These are phyloP conservation scores for Apostichopus californicus DNA, from an alignment of 35 echinoderm and acorn worm genomes.

Conservation along the genomic window DNA sequence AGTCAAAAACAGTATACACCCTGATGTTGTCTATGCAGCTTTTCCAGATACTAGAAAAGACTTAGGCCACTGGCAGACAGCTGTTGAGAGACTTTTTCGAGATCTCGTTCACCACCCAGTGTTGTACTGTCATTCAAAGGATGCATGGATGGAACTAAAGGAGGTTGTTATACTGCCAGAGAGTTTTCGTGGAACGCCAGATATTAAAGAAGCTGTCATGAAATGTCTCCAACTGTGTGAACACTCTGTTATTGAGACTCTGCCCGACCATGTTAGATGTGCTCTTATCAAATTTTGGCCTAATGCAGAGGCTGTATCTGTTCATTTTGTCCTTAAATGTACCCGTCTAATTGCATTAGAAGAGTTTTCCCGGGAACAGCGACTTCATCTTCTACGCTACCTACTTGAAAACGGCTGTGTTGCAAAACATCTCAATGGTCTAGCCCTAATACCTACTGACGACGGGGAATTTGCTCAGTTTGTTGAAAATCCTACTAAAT, in stretches of 20 bases:
- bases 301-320: neutral
- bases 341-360: neutral
- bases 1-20: neutral
- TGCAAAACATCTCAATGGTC: neutral
- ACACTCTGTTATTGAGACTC: neutral
- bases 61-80: conserved; percentile 58
- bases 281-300: neutral
- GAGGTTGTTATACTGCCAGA: conserved; percentile 53
- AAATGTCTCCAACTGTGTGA: conserved; percentile 18
- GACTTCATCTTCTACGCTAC: neutral
- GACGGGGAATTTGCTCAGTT: neutral
- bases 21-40: conserved; percentile 60
- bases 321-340: neutral
- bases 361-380: neutral
- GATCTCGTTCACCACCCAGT: conserved; percentile 51
- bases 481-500: neutral
- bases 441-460: conserved; percentile 1
- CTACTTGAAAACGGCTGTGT: neutral
- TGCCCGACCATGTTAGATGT: conserved; percentile 7
- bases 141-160: conserved; percentile 48
- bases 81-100: conserved; percentile 52
- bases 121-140: conserved; percentile 28
- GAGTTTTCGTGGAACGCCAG: neutral
- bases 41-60: conserved; percentile 55
- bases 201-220: neutral